Evolutionary conservation across 2,888 invertebrate species (phyloP).

Genomic region (Ariolimax columbianus): DNA sequence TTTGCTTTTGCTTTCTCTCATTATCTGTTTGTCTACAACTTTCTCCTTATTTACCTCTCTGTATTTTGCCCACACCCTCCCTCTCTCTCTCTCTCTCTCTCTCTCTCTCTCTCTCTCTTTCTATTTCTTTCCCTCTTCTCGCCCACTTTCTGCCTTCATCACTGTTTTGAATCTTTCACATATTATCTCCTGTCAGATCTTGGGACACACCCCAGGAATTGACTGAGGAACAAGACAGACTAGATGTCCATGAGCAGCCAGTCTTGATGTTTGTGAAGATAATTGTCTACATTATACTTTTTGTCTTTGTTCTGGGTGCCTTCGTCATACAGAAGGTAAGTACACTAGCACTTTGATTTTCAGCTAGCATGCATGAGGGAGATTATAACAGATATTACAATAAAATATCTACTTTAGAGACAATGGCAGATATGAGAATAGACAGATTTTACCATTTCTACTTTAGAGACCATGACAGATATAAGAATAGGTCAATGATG

Average conservation of each 20-base stretch:
- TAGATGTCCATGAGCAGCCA: conserved; percentile 78
- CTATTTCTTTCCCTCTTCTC: background rate
- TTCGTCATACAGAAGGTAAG: conserved; percentile 93
- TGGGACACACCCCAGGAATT: conserved; percentile 39
- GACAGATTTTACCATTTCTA: no score
- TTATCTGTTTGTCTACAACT: no score
- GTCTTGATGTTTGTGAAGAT: conserved; percentile 79
- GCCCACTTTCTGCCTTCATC: background rate
- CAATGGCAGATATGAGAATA: no score
- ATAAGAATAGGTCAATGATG: no score
- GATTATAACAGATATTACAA: no score
- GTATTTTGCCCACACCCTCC: background rate
- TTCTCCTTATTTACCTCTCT: background rate
- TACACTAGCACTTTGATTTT: background rate
- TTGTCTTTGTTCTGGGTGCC: conserved; percentile 89
- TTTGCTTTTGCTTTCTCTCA: no score
- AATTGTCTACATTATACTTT: conserved; percentile 90
- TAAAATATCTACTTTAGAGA: no score
- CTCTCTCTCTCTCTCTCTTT: background rate
- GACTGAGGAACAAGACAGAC: conserved; percentile 38
- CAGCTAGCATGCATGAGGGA: no score
- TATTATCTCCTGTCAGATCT: background rate
- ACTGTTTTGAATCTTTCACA: background rate
- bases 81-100: background rate
- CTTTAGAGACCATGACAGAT: no score